Base-by-base conservation (phyloP, 2,888 invertebrate species). In the Polydrusus pterygomalis region DNA sequence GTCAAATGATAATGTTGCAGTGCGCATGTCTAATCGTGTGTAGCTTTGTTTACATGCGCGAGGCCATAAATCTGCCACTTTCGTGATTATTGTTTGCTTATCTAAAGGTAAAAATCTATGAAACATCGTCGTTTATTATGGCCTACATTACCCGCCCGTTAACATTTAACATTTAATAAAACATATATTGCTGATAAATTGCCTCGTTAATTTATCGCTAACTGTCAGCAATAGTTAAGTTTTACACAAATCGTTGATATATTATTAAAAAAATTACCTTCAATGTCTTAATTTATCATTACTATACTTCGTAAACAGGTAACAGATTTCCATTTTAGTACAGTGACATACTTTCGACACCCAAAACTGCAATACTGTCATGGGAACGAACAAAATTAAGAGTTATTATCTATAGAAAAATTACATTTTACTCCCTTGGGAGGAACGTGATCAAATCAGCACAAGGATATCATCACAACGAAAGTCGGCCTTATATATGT, bases 301-400 rank as follows among this genome's bases (percentile, higher is more conserved):
- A 54, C n/a, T 34, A 34, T 17, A 60, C 10, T 17, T 60, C 18
- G 11, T 38, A 60, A 47, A 5, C 30, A 18, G 8, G 38, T 17
- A 60, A 60, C 17, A 11, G 18, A 34, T 54, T 34, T 10, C 58
- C 58, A 60, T 60, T 60, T 60, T 38, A 17, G 58, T 34, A 60
- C 38, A 38, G 38, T 60, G 58, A 60, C 58, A 60, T 60, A 60
- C 58, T 60, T 60, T 60, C 38, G 17, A 60, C 38, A 60, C 58
- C 58, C 17, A 60, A 60, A 60, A 60, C 38, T 60, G 58, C 58
- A 60, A 38, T 38, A 25, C 58, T 18, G 58, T 18, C 58, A 38
- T 56, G 56, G 34, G 56, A 56, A 56, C 56, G 56, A 9, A 56
- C 34, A 15, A 13, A 56, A 34, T 56, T 56, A 34, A 56, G 56